Evolutionary conservation across 2,797 vertebrate species (phyloP).

Genomic region (Lacerta agilis): DNA sequence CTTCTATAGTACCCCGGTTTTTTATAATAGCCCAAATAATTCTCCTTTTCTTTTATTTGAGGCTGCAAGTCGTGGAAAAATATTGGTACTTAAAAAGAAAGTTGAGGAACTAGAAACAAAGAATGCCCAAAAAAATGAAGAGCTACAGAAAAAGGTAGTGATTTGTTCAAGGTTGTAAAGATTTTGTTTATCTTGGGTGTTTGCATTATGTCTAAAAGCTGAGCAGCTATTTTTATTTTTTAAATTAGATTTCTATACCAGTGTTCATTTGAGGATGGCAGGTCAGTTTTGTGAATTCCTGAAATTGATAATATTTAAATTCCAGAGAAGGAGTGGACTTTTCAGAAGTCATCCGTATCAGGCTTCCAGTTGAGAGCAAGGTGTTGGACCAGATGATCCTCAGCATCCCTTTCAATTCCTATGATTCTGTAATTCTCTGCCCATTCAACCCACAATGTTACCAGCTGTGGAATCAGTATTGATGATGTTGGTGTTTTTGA

Average conservation of each 20-base stretch:
- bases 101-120: slow-evolving; percentile 88
- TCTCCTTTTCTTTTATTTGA: neutral
- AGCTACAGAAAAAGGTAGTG: slow-evolving; percentile 83
- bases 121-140: slow-evolving; percentile 79
- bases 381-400: no score
- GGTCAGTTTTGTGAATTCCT: neutral
- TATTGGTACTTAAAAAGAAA: slow-evolving; percentile 88
- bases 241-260: no score
- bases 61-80: slow-evolving; percentile 87
- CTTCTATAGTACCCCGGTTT: neutral
- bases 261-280: no score
- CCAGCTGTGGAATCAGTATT: neutral
- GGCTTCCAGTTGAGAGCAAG: neutral
- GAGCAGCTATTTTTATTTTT: neutral
- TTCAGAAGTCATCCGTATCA: neutral
- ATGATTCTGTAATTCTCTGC: no score
- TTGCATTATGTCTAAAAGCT: neutral
- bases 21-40: neutral
- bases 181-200: neutral
- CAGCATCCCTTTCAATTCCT: no score
- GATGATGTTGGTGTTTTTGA: neutral
- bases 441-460: neutral
- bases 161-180: neutral
- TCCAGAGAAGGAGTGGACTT: neutral
- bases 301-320: neutral